Conservation (phyloP, 2,888 invertebrate species). For the Pristionchus mayeri region DNA sequence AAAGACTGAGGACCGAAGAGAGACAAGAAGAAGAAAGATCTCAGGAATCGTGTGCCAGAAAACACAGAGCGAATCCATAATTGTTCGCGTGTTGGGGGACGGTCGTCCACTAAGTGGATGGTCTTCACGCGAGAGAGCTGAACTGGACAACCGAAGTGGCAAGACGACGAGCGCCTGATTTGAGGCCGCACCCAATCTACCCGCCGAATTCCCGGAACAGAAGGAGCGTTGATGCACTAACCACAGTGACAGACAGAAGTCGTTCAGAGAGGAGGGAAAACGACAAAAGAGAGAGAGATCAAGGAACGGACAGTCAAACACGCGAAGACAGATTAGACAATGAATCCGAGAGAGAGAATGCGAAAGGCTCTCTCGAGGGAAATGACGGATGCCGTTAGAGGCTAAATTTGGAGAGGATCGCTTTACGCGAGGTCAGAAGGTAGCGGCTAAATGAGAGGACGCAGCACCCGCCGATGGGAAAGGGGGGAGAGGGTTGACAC, state of each 20-base stretch:
- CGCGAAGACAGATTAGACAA: slow-evolving; percentile 42
- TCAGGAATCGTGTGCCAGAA: neutral
- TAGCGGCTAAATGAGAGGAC: no score
- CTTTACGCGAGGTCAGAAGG: neutral
- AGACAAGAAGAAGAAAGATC: neutral
- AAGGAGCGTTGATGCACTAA: neutral
- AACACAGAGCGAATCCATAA: neutral
- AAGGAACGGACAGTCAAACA: slow-evolving; percentile 26
- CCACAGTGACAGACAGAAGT: slow-evolving; percentile 47
- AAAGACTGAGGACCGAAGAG: neutral
- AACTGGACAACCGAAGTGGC: no score
- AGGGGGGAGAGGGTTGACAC: neutral
- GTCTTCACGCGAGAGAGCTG: slow-evolving; percentile 16
- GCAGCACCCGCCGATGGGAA: neutral
- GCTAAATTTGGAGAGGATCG: neutral
- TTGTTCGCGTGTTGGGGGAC: neutral
- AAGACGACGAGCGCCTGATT: neutral
- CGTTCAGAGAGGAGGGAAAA: slow-evolving; percentile 20
- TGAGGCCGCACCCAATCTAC: slow-evolving; percentile 1
- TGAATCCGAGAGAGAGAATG: neutral
- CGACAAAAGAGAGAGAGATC: no score
- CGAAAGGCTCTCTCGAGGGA: neutral
- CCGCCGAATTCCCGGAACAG: neutral
- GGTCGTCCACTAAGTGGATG: neutral
- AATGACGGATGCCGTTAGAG: neutral